phyloP scores from a whole-genome alignment of 2,888 invertebrate species.

The Trissolcus brochymenae region DNA sequence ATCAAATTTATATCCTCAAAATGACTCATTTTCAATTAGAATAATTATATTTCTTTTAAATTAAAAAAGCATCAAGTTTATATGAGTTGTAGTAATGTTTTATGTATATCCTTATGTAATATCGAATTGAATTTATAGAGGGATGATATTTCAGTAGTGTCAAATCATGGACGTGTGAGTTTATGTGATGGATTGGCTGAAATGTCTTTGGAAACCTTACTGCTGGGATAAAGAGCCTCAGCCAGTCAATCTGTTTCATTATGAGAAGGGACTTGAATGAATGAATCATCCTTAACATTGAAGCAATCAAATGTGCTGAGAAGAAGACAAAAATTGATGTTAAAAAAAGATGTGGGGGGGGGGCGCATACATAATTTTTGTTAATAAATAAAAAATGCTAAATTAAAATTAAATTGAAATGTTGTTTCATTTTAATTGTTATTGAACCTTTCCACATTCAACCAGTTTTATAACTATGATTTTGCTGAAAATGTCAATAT shows the following conservation, averaged over 20 bases:
- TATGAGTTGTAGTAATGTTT: too few relatives aligned
- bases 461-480: slow-evolving; percentile 38
- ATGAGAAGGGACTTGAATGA: slow-evolving; percentile 71
- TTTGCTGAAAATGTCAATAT: slow-evolving; percentile 48
- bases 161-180: slow-evolving; percentile 65
- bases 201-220: slow-evolving; percentile 72
- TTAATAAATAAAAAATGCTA: neutral
- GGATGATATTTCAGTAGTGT: slow-evolving; percentile 71
- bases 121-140: slow-evolving; percentile 71
- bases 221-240: slow-evolving; percentile 59
- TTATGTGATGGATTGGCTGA: slow-evolving; percentile 75
- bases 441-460: neutral
- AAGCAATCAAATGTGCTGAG: slow-evolving; percentile 19
- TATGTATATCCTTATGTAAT: slow-evolving; percentile 36
- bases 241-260: slow-evolving; percentile 71
- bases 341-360: slow-evolving; percentile 12
- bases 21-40: too few relatives aligned
- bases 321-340: slow-evolving; percentile 5
- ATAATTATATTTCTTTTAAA: too few relatives aligned
- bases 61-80: too few relatives aligned
- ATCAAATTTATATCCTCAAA: neutral
- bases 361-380: neutral
- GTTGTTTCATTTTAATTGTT: too few relatives aligned
- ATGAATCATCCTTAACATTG: slow-evolving; percentile 67
- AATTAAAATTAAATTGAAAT: neutral